A percentile compares a stretch with the other conserved stretches of the same genome.
Evolutionary conservation across 2,797 vertebrate genomes (phyloP).

Genomic region (Babyrousa celebensis): DNA sequence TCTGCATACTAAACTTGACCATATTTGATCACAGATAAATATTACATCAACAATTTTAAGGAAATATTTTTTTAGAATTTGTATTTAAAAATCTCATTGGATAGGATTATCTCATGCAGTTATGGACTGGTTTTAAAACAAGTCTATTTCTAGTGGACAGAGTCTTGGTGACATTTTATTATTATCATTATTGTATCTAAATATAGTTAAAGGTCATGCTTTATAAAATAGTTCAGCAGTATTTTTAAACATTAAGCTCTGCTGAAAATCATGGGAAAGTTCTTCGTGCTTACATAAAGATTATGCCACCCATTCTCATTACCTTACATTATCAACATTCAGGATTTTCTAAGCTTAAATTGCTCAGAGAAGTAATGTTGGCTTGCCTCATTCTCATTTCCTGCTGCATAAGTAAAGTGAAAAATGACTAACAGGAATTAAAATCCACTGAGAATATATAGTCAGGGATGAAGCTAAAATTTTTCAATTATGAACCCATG

Average conservation of each 20-base stretch:
- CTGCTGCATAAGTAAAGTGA: neutral
- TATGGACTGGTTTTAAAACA: neutral
- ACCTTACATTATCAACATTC: constrained; percentile 2
- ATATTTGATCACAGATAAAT: constrained; percentile 28
- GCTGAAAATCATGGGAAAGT: constrained; percentile 43
- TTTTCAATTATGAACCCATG: constrained; percentile 3
- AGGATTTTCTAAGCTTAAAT: constrained; percentile 42
- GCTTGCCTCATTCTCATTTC: constrained; percentile 22
- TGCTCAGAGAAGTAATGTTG: neutral
- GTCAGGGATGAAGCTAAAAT: neutral
- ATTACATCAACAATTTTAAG: neutral
- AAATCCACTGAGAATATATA: neutral
- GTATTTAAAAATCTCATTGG: neutral
- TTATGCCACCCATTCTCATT: constrained; percentile 7
- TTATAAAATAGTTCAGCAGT: constrained; percentile 39
- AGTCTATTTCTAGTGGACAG: neutral
- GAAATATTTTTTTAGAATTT: neutral
- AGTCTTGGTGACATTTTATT: neutral
- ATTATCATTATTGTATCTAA: neutral
- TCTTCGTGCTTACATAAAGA: constrained; percentile 53
- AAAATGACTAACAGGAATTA: constrained; percentile 53
- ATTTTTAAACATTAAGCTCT: constrained; percentile 34
- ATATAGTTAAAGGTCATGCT: neutral
- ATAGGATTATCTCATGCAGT: neutral
- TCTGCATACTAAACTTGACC: neutral